Evolutionary conservation across 2,888 invertebrate genomes (phyloP).

Genomic region (Auanema freiburgensis): DNA sequence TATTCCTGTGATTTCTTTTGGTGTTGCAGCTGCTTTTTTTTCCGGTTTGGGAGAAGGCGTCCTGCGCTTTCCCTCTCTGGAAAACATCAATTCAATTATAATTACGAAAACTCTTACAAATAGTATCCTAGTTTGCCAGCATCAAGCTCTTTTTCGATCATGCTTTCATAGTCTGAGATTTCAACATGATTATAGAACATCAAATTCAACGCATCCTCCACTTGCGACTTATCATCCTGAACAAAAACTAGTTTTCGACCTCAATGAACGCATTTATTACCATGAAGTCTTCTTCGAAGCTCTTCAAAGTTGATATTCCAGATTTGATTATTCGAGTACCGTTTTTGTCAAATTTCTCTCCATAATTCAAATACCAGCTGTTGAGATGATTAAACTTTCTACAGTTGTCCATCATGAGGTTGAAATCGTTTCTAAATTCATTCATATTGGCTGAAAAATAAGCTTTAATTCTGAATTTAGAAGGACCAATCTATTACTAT

Average conservation of each 20-base stretch:
- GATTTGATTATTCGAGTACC: not conserved
- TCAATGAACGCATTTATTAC: not conserved
- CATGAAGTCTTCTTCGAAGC: not conserved
- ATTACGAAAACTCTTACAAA: too few species aligned
- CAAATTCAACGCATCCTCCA: too few species aligned
- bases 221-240: too few species aligned
- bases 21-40: not conserved
- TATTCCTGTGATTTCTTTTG: not conserved
- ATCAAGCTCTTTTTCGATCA: too few species aligned
- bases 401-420: constrained; percentile 93
- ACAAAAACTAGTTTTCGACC: not conserved
- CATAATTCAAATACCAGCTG: constrained; percentile 42
- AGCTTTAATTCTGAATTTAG: too few species aligned
- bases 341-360: constrained; percentile 22
- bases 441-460: constrained; percentile 70
- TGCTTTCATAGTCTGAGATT: too few species aligned
- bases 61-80: not conserved
- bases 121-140: too few species aligned
- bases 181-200: too few species aligned
- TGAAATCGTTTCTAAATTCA: constrained; percentile 84
- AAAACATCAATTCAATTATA: too few species aligned
- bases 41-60: not conserved
- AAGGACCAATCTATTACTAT: constrained; percentile 65
- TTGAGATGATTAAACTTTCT: constrained; percentile 81
- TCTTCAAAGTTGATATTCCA: not conserved